Percentiles rank a stretch among this genome's conserved stretches.
phyloP scores from a whole-genome alignment of 1,140 invertebrate species.

The Brachionus koreanus region DNA sequence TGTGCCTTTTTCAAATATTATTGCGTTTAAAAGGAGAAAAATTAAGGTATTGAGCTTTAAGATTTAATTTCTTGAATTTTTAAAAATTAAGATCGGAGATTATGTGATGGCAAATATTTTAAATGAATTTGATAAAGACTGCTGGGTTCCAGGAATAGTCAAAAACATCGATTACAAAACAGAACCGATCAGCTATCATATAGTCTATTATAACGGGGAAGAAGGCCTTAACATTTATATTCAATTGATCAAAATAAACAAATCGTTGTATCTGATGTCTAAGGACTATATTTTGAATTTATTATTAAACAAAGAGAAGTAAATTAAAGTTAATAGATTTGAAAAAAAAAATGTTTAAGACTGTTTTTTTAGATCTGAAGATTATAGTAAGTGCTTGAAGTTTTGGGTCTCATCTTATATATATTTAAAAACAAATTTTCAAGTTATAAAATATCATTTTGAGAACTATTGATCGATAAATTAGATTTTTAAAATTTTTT shows the following conservation, averaged over 20 bases:
- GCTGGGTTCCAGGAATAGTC: constrained; percentile 37
- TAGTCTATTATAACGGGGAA: constrained; percentile 7
- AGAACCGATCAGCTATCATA: not conserved
- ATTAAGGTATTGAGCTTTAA: not conserved
- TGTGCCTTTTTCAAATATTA: constrained; percentile 19
- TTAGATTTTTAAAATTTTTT: too few relatives aligned
- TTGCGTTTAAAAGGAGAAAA: constrained; percentile 11
- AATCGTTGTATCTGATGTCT: not conserved
- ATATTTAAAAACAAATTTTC: too few relatives aligned
- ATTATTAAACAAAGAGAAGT: constrained; percentile 9
- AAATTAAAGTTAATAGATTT: not conserved
- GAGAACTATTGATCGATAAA: too few relatives aligned
- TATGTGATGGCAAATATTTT: constrained; percentile 42
- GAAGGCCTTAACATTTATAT: not conserved
- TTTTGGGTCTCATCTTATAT: too few relatives aligned
- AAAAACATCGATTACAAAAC: not conserved
- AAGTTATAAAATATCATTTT: too few relatives aligned
- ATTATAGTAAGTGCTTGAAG: not conserved
- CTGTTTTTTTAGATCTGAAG: not conserved
- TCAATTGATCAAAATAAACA: constrained; percentile 34
- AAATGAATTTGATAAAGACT: constrained; percentile 17
- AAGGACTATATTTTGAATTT: not conserved
- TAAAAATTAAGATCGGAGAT: constrained; percentile 5
- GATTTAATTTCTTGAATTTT: not conserved
- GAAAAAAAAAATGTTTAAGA: not conserved